Percentiles rank a stretch among this genome's conserved stretches.
Evolutionary conservation across 1,140 invertebrate genomes (phyloP).

Genomic region (Macrosteles quadrilineatus): DNA sequence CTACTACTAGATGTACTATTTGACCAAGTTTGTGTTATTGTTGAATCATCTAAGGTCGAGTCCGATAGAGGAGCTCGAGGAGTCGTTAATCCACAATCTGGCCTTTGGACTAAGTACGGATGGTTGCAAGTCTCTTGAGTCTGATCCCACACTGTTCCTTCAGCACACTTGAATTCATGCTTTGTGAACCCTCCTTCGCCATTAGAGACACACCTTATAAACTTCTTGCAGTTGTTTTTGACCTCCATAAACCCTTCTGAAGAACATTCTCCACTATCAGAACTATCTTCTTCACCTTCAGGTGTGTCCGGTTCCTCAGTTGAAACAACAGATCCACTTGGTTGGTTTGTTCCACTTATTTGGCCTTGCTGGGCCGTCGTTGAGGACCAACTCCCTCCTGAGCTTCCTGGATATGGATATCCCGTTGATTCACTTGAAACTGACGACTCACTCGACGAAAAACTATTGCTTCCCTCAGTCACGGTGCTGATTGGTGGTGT

Average conservation of each 20-base stretch:
- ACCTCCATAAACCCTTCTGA: slow-evolving; percentile 60
- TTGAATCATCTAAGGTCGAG: slow-evolving; percentile 32
- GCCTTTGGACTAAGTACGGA: slow-evolving; percentile 53
- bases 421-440: not conserved
- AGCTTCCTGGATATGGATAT: too few species aligned
- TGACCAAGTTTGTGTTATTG: slow-evolving; percentile 36
- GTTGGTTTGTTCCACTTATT: not conserved
- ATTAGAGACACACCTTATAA: slow-evolving; percentile 67
- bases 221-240: slow-evolving; percentile 63
- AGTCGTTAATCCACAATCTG: slow-evolving; percentile 38
- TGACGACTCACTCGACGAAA: too few species aligned
- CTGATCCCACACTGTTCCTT: slow-evolving; percentile 66
- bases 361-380: slow-evolving; percentile 1
- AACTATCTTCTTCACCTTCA: not conserved
- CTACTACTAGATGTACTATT: slow-evolving; percentile 33
- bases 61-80: slow-evolving; percentile 35
- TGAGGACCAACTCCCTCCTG: not conserved
- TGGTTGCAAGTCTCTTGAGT: slow-evolving; percentile 62
- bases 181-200: slow-evolving; percentile 57
- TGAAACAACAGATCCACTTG: slow-evolving; percentile 25
- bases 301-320: slow-evolving; percentile 12
- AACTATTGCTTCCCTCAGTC: too few species aligned
- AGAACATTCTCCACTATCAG: slow-evolving; percentile 30
- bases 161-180: slow-evolving; percentile 64
- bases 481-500: too few species aligned